Evolutionary conservation across 2,113 vertebrate species (phyloP), one percentile per base, ranked within the genome.

Genomic region (Archilochus colubris): DNA sequence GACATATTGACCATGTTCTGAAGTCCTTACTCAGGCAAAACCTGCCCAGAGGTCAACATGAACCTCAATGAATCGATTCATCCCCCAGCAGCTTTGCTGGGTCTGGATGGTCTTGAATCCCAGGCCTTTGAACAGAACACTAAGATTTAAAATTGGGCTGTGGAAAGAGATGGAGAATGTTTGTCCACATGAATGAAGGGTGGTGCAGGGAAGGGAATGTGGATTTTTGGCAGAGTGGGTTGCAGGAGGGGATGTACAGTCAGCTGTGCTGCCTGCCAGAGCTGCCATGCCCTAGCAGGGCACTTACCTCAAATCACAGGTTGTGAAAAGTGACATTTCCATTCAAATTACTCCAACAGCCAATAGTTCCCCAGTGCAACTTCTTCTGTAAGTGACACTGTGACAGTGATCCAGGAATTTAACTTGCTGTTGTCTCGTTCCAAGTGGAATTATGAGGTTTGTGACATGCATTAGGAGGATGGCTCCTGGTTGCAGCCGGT

Each of bases 281-380:
- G 84, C 87, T 43, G 84, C 95, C 69, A 81, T 27, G 31, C 19
- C 76, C 91, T 67, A 75, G 92, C 93, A 96, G 95, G 95, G 94
- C 95, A 87, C 96, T 96, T 96, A 88, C 96, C 92, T 97, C 97
- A 91, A 94, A 96, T 96, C 96, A 94, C 51, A 89, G 96, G 82
- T 93, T 96, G 93, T 89, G 95, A 73, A 94, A 96, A 93, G 80
- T 96, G 96, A 97, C 95, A 96, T 96, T 95, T 96, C 95, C 97
- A 95, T 97, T 93, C 93, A 89, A 97, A 95, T 96, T 93, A 95
- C 94, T 94, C 94, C 93, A 36, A 4, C 80, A 89, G 94, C 89
- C 91, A 88, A 93, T 80, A 67, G 91, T 89, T 97, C 94, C 94
- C 94, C 10, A 9, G 77, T 30, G 91, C 96, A 93, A 31, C 46